Evolutionary conservation across 2,797 vertebrate species (phyloP).

Genomic region (Siniperca undulata): DNA sequence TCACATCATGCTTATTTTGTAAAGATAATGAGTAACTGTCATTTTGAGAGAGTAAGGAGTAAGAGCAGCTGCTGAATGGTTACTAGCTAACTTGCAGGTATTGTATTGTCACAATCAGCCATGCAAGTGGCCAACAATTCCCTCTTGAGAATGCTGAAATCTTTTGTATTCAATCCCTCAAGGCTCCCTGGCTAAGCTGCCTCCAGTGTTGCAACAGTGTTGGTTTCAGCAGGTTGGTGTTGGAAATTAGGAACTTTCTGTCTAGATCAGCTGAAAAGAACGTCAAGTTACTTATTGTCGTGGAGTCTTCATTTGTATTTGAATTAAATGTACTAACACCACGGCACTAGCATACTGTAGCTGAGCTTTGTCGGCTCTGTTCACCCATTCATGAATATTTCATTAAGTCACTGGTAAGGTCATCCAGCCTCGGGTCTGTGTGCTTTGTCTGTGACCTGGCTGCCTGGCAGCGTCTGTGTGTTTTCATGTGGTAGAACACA

Average conservation of each 20-base stretch:
- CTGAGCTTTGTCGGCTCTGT: constrained; percentile 21
- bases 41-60: not conserved
- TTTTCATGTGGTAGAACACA: constrained; percentile 21
- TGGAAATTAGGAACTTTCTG: not conserved
- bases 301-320: not conserved
- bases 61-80: not conserved
- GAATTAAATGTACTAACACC: not conserved
- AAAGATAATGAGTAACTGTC: not conserved
- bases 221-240: constrained; percentile 29
- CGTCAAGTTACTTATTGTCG: constrained; percentile 18
- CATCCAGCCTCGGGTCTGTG: constrained; percentile 21
- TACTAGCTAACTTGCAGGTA: not conserved
- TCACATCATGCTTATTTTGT: not conserved
- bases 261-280: constrained; percentile 4
- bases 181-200: constrained; percentile 20
- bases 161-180: constrained; percentile 13
- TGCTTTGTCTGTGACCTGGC: constrained; percentile 46
- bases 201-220: constrained; percentile 41
- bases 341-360: not conserved
- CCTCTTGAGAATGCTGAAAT: constrained; percentile 32
- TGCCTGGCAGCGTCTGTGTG: constrained; percentile 29
- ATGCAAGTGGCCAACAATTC: constrained; percentile 36
- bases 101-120: constrained; percentile 5
- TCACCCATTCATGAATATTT: constrained; percentile 65
- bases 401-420: constrained; percentile 47